Evolutionary conservation across 2,797 vertebrate species (phyloP).

Genomic region (Echiichthys vipera): DNA sequence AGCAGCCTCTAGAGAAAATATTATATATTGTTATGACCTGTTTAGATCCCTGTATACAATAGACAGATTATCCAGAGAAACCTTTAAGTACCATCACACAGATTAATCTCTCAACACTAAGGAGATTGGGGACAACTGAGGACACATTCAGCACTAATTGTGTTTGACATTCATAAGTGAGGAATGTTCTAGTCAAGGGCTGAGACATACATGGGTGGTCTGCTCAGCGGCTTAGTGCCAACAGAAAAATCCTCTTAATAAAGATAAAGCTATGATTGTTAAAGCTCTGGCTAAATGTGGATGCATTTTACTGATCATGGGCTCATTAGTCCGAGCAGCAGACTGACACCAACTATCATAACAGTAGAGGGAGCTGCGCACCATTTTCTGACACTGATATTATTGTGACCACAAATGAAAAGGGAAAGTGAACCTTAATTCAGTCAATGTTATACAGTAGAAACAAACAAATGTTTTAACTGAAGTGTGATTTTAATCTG

Average conservation of each 20-base stretch:
- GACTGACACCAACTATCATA: not conserved
- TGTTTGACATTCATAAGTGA: constrained; percentile 57
- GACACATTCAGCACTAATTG: constrained; percentile 35
- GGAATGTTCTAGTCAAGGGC: constrained; percentile 63
- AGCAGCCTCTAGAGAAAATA: not conserved
- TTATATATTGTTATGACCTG: not conserved
- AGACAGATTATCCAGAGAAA: not conserved
- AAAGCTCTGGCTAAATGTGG: constrained; percentile 16
- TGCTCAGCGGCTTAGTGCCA: constrained; percentile 23
- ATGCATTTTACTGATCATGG: constrained; percentile 6
- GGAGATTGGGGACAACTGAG: constrained; percentile 11
- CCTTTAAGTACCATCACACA: not conserved
- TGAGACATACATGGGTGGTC: constrained; percentile 54
- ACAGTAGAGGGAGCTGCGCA: constrained; percentile 74
- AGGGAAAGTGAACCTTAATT: not conserved
- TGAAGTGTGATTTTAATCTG: not conserved
- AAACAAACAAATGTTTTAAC: not conserved
- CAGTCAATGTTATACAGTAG: not conserved
- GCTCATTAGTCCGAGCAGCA: not conserved
- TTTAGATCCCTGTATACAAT: not conserved
- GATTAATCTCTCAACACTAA: not conserved
- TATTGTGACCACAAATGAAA: not conserved
- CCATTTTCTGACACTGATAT: constrained; percentile 9
- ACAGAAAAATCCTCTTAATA: constrained; percentile 59
- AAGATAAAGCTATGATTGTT: constrained; percentile 37